Conservation (phyloP, 1,140 invertebrate species). For the Linepithema humile region DNA sequence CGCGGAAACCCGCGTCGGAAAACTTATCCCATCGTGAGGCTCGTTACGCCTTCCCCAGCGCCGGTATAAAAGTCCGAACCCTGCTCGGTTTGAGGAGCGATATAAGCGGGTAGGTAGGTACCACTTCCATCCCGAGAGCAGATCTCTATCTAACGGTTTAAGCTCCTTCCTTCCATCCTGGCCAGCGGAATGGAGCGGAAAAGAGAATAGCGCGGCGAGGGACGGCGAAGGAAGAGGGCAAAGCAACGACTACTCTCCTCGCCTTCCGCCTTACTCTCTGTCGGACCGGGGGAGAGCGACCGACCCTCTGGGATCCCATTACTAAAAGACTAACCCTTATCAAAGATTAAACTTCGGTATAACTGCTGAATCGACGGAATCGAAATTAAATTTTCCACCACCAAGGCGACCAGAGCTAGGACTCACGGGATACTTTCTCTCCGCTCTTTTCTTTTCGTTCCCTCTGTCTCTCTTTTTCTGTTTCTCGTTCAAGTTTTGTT, state of each 20-base stretch:
- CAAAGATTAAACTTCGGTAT: slow-evolving; percentile 86
- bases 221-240: slow-evolving; percentile 11
- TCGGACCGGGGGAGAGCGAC: slow-evolving; percentile 67
- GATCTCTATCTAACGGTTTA: slow-evolving; percentile 85
- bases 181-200: slow-evolving; percentile 51
- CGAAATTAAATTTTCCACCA: slow-evolving; percentile 86
- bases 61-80: slow-evolving; percentile 81
- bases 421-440: slow-evolving; percentile 71
- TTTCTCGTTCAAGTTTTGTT: slow-evolving; percentile 32
- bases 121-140: slow-evolving; percentile 82
- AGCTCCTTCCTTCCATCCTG: slow-evolving; percentile 76
- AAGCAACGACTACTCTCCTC: slow-evolving; percentile 22
- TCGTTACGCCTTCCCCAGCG: slow-evolving; percentile 79
- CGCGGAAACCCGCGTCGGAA: slow-evolving; percentile 76
- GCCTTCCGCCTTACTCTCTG: slow-evolving; percentile 49
- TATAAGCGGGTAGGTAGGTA: slow-evolving; percentile 83
- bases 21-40: slow-evolving; percentile 84
- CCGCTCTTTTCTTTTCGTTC: slow-evolving; percentile 65
- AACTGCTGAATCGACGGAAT: slow-evolving; percentile 86
- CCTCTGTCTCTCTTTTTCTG: slow-evolving; percentile 58
- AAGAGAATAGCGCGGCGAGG: slow-evolving; percentile 26
- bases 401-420: slow-evolving; percentile 61
- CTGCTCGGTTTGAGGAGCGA: slow-evolving; percentile 72
- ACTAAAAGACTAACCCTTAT: slow-evolving; percentile 86
- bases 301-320: slow-evolving; percentile 82